phyloP scores from a whole-genome alignment of 2,113 vertebrate species.

The Psophia crepitans region DNA sequence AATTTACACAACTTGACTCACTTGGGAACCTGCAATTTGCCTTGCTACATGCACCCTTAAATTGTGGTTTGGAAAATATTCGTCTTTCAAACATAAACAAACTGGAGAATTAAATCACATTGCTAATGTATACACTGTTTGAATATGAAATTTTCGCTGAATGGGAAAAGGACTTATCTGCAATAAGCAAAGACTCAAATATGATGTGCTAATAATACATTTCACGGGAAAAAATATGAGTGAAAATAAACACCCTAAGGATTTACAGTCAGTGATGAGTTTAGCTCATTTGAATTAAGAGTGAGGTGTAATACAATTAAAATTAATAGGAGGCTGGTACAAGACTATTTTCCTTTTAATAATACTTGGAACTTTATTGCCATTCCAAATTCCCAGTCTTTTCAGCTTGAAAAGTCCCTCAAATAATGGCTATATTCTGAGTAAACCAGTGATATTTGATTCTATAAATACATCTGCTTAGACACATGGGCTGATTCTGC shows the following conservation, averaged over 20 bases:
- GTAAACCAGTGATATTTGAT: not conserved
- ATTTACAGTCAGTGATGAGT: constrained; percentile 22
- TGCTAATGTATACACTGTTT: constrained; percentile 5
- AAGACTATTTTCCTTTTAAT: constrained; percentile 11
- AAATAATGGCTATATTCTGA: constrained; percentile 19
- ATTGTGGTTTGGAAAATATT: constrained; percentile 1
- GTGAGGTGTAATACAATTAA: constrained; percentile 13
- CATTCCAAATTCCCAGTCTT: not conserved
- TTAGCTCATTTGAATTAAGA: constrained; percentile 30
- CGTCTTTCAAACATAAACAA: constrained; percentile 22
- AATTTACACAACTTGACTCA: not conserved
- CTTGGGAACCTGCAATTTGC: not conserved
- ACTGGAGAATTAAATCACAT: constrained; percentile 19
- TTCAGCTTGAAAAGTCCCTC: constrained; percentile 5
- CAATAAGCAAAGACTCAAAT: constrained; percentile 28
- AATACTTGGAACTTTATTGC: not conserved
- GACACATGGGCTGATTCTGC: not conserved
- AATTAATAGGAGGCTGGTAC: constrained; percentile 16
- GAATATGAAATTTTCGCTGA: constrained; percentile 7
- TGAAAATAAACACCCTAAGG: constrained; percentile 25
- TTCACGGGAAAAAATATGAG: constrained; percentile 31
- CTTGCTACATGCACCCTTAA: not conserved
- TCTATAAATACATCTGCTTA: constrained; percentile 9
- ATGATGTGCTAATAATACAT: constrained; percentile 24
- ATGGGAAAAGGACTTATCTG: constrained; percentile 19